A percentile compares a stretch with the other conserved stretches of the same genome.
Conservation (phyloP, 2,113 vertebrate species). For the Sorex fumeus region DNA sequence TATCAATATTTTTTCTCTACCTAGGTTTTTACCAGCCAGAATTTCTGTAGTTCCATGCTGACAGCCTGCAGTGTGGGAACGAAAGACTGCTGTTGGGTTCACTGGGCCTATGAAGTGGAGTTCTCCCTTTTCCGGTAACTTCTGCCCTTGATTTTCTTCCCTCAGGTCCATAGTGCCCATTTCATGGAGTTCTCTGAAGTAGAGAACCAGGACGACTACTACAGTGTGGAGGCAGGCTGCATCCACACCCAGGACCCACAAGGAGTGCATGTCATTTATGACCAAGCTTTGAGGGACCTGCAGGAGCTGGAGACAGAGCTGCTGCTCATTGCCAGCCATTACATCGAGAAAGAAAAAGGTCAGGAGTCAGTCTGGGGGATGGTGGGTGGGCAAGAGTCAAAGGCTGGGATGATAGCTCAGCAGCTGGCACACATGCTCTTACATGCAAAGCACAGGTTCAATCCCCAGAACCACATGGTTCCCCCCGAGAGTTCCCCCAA, state of each 20-base stretch:
- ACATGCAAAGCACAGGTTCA: no score
- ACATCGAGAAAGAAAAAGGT: constrained; percentile 86
- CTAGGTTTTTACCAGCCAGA: background rate
- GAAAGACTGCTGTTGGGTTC: background rate
- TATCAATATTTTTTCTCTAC: background rate
- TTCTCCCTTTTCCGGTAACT: constrained; percentile 45
- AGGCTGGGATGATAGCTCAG: no score
- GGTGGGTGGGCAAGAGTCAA: no score
- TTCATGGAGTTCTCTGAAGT: constrained; percentile 90
- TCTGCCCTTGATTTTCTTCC: constrained; percentile 35
- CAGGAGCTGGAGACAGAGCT: constrained; percentile 86
- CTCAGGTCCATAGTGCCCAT: constrained; percentile 84
- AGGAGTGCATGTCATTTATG: constrained; percentile 86
- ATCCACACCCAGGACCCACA: constrained; percentile 88
- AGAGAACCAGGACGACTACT: constrained; percentile 90
- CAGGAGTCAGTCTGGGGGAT: constrained; percentile 8
- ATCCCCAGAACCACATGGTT: no score
- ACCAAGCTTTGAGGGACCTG: constrained; percentile 88
- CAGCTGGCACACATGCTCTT: no score
- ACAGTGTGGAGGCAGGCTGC: constrained; percentile 79
- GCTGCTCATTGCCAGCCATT: constrained; percentile 88
- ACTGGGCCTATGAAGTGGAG: constrained; percentile 17
- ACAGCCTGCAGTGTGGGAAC: fast-evolving
- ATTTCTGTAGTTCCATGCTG: background rate
- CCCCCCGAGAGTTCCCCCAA: no score